Evolutionary conservation across 2,797 vertebrate species (phyloP).

Genomic region (Echeneis naucrates): DNA sequence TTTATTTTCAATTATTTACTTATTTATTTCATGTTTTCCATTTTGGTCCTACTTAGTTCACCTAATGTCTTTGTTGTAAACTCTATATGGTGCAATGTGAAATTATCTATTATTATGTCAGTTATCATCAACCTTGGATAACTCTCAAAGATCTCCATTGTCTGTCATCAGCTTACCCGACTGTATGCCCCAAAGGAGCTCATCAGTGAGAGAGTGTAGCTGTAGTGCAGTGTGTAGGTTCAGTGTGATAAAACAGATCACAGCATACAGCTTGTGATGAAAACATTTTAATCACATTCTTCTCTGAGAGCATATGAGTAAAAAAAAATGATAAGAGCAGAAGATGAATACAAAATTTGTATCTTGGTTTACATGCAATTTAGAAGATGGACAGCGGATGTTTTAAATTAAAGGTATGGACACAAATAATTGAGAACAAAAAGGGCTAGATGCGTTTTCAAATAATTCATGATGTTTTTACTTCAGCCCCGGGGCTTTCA

Average conservation of each 20-base stretch:
- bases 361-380: conserved; percentile 18
- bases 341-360: conserved; percentile 25
- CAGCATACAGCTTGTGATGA: conserved; percentile 38
- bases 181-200: conserved; percentile 29
- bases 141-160: conserved; percentile 19
- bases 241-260: conserved; percentile 51
- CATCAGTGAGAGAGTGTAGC: conserved; percentile 24
- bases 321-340: conserved; percentile 40
- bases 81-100: not conserved
- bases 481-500: conserved; percentile 2
- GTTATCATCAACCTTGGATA: conserved; percentile 34
- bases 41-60: not conserved
- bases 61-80: not conserved
- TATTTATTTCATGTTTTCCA: not conserved
- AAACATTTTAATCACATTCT: too few relatives aligned
- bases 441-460: not conserved
- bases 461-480: not conserved
- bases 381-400: not conserved
- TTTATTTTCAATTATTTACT: not conserved
- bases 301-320: conserved; percentile 5
- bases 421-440: not conserved
- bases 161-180: conserved; percentile 26
- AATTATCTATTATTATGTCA: not conserved
- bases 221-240: conserved; percentile 44
- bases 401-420: conserved; percentile 22